These are phyloP conservation scores for Drosophila fulvimacula DNA, from an alignment of 2,888 invertebrate genomes.

Conservation along the genomic window DNA sequence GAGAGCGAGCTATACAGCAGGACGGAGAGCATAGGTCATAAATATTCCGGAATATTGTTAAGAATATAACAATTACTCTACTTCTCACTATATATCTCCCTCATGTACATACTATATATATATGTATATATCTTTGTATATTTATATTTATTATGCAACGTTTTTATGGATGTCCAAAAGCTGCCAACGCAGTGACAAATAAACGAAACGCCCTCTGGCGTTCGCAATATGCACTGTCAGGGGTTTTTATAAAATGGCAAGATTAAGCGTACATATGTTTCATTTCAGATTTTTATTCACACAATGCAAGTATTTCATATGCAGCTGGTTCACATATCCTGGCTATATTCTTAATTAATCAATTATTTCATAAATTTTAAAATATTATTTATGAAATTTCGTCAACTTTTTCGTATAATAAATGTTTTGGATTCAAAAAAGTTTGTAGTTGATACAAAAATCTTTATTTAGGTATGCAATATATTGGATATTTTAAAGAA, in stretches of 20 bases:
- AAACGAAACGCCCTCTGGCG: constrained; percentile 38
- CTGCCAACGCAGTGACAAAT: constrained; percentile 44
- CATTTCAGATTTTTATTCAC: background rate
- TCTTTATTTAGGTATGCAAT: no score
- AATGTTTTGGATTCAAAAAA: no score
- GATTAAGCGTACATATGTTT: constrained; percentile 4
- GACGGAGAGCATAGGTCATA: constrained; percentile 59
- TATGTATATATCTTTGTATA: constrained; percentile 1
- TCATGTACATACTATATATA: constrained; percentile 3
- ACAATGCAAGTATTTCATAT: background rate
- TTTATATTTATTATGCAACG: constrained; percentile 49
- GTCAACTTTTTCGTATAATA: background rate
- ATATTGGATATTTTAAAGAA: background rate
- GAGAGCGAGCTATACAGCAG: constrained; percentile 10
- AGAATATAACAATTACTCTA: constrained; percentile 75
- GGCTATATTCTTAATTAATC: background rate
- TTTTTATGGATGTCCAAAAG: constrained; percentile 61
- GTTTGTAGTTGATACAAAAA: no score
- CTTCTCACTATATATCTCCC: background rate
- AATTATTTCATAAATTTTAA: background rate
- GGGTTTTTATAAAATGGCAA: background rate
- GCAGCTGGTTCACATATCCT: background rate
- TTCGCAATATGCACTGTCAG: constrained; percentile 14
- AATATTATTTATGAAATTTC: background rate
- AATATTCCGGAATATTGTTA: constrained; percentile 76